phyloP scores from a whole-genome alignment of 2,888 invertebrate species.

The Andrena flavipes region DNA sequence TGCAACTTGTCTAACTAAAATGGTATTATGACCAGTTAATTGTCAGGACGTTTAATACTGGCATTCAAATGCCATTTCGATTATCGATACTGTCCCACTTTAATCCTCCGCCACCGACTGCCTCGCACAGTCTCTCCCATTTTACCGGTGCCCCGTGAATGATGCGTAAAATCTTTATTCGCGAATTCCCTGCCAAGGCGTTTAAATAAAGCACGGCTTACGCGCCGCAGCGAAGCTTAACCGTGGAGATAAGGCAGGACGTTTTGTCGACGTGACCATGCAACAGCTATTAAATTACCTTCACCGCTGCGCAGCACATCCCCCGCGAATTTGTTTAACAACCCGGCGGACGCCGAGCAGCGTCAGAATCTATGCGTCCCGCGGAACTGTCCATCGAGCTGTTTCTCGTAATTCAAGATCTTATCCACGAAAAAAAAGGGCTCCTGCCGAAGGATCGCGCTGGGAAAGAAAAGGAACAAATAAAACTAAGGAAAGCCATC shows the following conservation, averaged over 20 bases:
- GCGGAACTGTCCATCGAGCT: too few relatives aligned
- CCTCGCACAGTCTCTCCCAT: background rate
- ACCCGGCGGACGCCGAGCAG: background rate
- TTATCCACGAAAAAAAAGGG: too few relatives aligned
- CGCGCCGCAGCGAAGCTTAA: background rate
- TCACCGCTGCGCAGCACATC: background rate
- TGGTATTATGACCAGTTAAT: constrained; percentile 38
- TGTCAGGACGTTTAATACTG: constrained; percentile 61
- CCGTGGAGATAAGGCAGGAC: constrained; percentile 35
- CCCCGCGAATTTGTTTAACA: constrained; percentile 13
- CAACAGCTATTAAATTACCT: constrained; percentile 20
- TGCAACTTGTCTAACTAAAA: constrained; percentile 41
- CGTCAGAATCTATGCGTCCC: background rate
- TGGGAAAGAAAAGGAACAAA: background rate
- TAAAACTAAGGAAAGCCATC: background rate
- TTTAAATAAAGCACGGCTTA: constrained; percentile 21
- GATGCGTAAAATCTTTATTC: constrained; percentile 30
- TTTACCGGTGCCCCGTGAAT: background rate
- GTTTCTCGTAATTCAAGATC: too few relatives aligned
- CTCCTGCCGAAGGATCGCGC: too few relatives aligned
- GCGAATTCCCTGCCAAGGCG: constrained; percentile 17
- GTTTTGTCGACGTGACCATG: constrained; percentile 34
- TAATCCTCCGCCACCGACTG: background rate
- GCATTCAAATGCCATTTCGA: constrained; percentile 52
- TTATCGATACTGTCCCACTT: constrained; percentile 55